Evolutionary conservation across 2,888 invertebrate genomes (phyloP).

Genomic region (Lampropteryx suffumata): DNA sequence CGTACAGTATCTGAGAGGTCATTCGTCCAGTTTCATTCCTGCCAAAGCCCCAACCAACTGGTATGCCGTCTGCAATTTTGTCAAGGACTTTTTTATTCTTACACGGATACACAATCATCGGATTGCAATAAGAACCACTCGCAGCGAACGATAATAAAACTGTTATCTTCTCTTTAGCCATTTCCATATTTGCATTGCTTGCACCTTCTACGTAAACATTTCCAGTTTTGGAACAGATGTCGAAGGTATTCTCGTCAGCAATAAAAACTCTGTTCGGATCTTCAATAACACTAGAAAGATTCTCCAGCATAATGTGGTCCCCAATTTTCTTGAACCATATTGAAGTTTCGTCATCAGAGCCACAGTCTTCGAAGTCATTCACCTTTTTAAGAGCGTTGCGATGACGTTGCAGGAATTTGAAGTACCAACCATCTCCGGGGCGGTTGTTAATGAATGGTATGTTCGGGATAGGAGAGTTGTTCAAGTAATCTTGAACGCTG

Average conservation of each 20-base stretch:
- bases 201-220: not conserved
- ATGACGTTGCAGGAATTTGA: conserved; percentile 12
- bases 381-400: not conserved
- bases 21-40: conserved; percentile 15
- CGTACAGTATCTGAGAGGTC: conserved; percentile 11
- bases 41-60: conserved; percentile 13
- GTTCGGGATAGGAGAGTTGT: not conserved
- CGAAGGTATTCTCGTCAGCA: conserved; percentile 11
- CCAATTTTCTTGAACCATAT: conserved; percentile 12
- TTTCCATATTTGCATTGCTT: not conserved
- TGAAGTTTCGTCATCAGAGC: not conserved
- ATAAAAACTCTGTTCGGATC: conserved; percentile 16
- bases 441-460: conserved; percentile 6
- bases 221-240: not conserved
- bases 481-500: conserved; percentile 8
- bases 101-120: conserved; percentile 15
- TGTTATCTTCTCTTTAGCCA: conserved; percentile 1
- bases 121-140: conserved; percentile 10
- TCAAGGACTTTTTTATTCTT: conserved; percentile 9
- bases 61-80: conserved; percentile 11
- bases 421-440: conserved; percentile 14
- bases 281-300: conserved; percentile 3
- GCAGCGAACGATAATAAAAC: conserved; percentile 13
- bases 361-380: not conserved
- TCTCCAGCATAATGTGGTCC: conserved; percentile 4